These are phyloP conservation scores for Antedon mediterranea DNA, from an alignment of 53 echinoderm and acorn worm genomes.

Conservation along the genomic window DNA sequence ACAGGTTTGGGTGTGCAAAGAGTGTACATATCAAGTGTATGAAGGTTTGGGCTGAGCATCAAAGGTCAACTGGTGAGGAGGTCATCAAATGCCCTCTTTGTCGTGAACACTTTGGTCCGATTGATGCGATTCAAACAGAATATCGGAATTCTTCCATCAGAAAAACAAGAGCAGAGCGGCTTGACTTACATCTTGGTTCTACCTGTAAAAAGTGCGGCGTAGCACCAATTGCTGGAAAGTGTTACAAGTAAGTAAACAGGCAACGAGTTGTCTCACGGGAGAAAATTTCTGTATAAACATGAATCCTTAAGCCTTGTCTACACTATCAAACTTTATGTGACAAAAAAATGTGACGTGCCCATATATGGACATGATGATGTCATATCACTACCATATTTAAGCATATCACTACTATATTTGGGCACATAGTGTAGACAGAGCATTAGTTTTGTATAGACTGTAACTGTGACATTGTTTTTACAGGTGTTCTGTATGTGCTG, in stretches of 20 bases:
- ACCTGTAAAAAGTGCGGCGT: conserved; percentile 54
- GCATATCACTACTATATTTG: too few species aligned
- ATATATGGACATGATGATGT: too few species aligned
- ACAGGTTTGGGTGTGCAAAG: conserved; percentile 88
- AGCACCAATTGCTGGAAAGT: conserved; percentile 73
- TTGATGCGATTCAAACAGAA: conserved; percentile 63
- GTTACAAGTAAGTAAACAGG: conserved; percentile 49
- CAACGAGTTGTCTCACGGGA: too few species aligned
- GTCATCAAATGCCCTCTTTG: conserved; percentile 73
- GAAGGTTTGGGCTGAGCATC: conserved; percentile 99
- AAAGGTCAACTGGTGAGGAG: conserved; percentile 73
- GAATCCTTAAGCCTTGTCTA: too few species aligned
- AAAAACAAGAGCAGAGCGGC: conserved; percentile 61
- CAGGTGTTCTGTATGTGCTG: conserved; percentile 59
- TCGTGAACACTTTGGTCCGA: conserved; percentile 73
- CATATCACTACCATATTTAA: too few species aligned
- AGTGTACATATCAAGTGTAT: conserved; percentile 98
- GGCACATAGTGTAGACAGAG: too few species aligned
- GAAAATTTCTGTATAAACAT: too few species aligned
- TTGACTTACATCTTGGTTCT: conserved; percentile 57
- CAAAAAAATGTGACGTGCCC: too few species aligned
- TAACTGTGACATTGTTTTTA: too few species aligned
- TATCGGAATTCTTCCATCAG: conserved; percentile 64
- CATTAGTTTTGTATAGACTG: too few species aligned
- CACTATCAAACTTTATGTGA: too few species aligned